phyloP scores from a whole-genome alignment of 2,797 vertebrate species.

The Gambelia wislizenii region DNA sequence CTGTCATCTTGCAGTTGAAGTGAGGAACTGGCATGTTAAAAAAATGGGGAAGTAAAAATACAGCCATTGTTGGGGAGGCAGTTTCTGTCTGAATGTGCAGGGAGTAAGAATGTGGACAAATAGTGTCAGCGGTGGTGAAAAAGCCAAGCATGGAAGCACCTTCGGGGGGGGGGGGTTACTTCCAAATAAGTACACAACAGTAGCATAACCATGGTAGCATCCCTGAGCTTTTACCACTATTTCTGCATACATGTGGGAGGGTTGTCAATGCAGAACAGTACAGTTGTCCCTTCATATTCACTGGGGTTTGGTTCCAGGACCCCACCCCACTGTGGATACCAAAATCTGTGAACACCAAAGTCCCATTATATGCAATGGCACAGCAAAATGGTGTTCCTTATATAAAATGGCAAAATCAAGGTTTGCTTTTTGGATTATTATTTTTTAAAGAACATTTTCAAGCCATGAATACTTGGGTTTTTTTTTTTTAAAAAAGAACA shows the following conservation, averaged over 20 bases:
- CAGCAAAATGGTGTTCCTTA: too few species aligned
- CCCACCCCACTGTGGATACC: too few species aligned
- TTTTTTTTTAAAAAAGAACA: too few species aligned
- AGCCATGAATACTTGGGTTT: too few species aligned
- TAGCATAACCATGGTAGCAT: neutral
- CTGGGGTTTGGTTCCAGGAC: too few species aligned
- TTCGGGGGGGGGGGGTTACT: neutral
- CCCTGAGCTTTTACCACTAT: neutral
- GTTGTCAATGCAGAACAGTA: neutral
- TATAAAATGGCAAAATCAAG: too few species aligned
- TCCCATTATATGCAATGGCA: too few species aligned
- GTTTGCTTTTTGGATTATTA: too few species aligned
- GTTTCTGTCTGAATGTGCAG: neutral
- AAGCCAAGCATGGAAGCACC: neutral
- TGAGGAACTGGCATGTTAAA: neutral
- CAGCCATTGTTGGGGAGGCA: neutral
- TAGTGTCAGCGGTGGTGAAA: neutral
- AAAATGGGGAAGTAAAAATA: too few species aligned
- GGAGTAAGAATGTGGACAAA: neutral
- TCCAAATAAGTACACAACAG: neutral
- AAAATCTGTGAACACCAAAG: too few species aligned
- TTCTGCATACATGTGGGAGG: neutral
- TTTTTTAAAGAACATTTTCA: too few species aligned
- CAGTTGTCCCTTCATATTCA: too few species aligned
- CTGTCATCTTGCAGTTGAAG: neutral